These are phyloP conservation scores for Hedya salicella DNA, from an alignment of 2,888 invertebrate genomes.

Conservation along the genomic window DNA sequence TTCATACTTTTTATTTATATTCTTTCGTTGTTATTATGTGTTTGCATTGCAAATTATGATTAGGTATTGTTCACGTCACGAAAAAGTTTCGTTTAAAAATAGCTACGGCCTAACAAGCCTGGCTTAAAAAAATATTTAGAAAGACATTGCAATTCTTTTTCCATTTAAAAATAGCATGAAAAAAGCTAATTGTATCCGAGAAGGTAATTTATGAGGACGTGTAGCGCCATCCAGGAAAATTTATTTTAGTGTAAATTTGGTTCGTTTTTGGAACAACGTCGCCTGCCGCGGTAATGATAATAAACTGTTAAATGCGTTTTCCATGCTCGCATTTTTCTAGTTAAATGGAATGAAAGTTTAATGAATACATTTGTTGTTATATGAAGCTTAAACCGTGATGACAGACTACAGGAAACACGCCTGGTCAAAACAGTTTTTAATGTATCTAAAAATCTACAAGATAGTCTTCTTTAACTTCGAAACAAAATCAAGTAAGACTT, in stretches of 20 bases:
- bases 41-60: not conserved
- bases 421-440: too few species aligned
- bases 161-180: constrained; percentile 20
- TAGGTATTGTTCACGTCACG: too few species aligned
- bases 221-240: constrained; percentile 26
- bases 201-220: constrained; percentile 29
- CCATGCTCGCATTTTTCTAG: constrained; percentile 16
- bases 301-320: constrained; percentile 29
- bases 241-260: constrained; percentile 31
- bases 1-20: not conserved
- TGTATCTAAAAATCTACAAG: too few species aligned
- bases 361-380: too few species aligned
- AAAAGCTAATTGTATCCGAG: constrained; percentile 34
- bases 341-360: constrained; percentile 1
- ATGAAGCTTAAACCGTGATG: too few species aligned
- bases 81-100: not conserved
- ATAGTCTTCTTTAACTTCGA: too few species aligned
- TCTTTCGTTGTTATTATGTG: not conserved
- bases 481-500: too few species aligned
- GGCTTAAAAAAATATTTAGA: constrained; percentile 6
- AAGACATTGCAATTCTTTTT: constrained; percentile 13
- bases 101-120: not conserved
- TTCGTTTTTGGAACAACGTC: constrained; percentile 29
- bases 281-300: constrained; percentile 31
- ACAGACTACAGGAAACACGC: too few species aligned